phyloP scores from a whole-genome alignment of 2,888 invertebrate genomes.

The Piscicola geometra region DNA sequence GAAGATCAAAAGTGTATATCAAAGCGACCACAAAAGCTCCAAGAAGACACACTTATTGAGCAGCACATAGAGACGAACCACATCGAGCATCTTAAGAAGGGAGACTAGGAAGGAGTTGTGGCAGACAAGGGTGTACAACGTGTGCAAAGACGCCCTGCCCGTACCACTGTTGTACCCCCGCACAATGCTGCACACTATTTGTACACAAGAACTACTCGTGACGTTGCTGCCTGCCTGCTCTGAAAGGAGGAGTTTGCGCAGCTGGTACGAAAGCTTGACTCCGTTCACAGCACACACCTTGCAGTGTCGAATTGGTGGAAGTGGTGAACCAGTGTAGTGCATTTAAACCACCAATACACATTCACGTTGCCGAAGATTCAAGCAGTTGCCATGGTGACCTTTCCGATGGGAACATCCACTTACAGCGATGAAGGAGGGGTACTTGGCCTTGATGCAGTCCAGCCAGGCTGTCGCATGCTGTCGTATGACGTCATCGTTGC shows the following conservation, averaged over 20 bases:
- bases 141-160: background rate
- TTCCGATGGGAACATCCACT: no score
- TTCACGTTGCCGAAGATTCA: no score
- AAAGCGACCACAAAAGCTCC: no score
- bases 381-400: no score
- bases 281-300: background rate
- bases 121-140: background rate
- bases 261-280: background rate
- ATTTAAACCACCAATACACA: no score
- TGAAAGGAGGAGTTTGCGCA: background rate
- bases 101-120: background rate
- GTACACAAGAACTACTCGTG: background rate
- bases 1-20: no score
- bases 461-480: background rate
- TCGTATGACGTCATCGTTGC: background rate
- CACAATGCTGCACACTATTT: background rate
- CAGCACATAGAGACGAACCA: background rate
- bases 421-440: conserved; percentile 8
- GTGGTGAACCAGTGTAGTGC: no score
- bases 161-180: background rate
- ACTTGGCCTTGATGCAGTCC: background rate
- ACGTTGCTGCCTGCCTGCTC: background rate
- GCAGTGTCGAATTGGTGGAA: background rate
- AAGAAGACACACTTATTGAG: no score
- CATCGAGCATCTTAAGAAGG: background rate